Evolutionary conservation across 1,140 invertebrate species (phyloP).

Genomic region (Potamilus streckersoni): DNA sequence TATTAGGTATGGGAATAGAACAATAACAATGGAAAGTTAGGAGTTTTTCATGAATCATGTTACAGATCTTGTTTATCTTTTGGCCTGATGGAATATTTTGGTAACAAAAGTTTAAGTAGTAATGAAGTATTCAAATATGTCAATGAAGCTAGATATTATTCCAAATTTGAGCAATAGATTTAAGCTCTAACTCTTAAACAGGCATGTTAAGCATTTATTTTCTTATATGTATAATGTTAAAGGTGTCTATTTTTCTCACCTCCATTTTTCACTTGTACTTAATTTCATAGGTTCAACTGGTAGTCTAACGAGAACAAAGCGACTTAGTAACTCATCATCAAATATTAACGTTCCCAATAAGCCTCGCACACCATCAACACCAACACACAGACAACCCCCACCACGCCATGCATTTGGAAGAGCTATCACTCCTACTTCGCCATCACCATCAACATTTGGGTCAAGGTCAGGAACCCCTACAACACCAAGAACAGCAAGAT

Average conservation of each 20-base stretch:
- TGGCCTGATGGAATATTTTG: too few species aligned
- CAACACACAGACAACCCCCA: conserved; percentile 21
- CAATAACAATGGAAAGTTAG: too few species aligned
- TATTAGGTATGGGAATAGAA: too few species aligned
- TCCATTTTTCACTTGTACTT: not conserved
- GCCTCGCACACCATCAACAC: conserved; percentile 20
- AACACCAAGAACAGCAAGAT: conserved; percentile 9
- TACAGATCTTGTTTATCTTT: too few species aligned
- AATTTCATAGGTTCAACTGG: conserved; percentile 21
- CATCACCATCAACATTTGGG: conserved; percentile 23
- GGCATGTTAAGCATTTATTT: not conserved
- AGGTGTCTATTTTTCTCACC: not conserved
- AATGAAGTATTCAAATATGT: not conserved
- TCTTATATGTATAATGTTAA: not conserved
- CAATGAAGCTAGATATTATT: not conserved
- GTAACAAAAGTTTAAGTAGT: not conserved
- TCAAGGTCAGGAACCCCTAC: conserved; percentile 16
- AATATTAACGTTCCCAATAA: conserved; percentile 21
- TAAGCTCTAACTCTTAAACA: not conserved
- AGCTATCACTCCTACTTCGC: conserved; percentile 22
- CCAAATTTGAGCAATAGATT: not conserved
- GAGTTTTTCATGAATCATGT: too few species aligned
- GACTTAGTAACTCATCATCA: conserved; percentile 27
- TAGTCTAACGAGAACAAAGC: conserved; percentile 26
- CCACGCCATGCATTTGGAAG: conserved; percentile 28